Evolutionary conservation across 2,888 invertebrate species (phyloP), one percentile per base, ranked within the genome.

Genomic region (Hirtodrosophila alboralis): DNA sequence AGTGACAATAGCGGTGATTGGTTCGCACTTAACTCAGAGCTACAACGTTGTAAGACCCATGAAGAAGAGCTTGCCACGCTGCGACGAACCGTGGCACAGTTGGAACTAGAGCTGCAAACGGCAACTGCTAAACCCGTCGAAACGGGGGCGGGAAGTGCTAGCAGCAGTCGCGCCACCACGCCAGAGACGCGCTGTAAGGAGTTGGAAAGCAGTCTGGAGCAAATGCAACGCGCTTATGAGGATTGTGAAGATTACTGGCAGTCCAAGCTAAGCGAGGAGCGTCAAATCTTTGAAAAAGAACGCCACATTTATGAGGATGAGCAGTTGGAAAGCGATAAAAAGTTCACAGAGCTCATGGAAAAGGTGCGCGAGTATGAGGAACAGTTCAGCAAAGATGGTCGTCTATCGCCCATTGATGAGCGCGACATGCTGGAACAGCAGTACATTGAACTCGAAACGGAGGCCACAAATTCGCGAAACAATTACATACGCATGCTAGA

Each of bases 221-320:
- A 95, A 84, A 91, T 96, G 91, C 93, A 93, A 77, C 92, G 92
- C 36, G 96, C 96, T 87, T 96, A 95, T 88, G 96, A 96, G 80
- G 94, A 94, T 61, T 95, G 96, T 89, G 97, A 97, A 89, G 96
- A 96, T 88, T 96, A 96, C 91, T 97, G 96, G 96, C 92, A 93
- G 41, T 91, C 91, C 26, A 96, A 96, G 90, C 91, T 96, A 54
- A 94, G 94, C 40, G 95, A 95, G 63, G 96, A 96, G 89, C 92
- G 96, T 21, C 93, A 93, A 67, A 90, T 94, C 53, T 94, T 94
- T 86, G 90, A 90, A 16, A 93, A 94, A 68, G 96, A 96, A 87
- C 95, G 95, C 84, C 93, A 93, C 79, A 89, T 90, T 47, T 90
- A 90, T 53, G 95, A 94, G 79, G 93, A 94, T 62, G 96, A 96